Base-by-base conservation (phyloP, 2,888 invertebrate genomes). In the Oxystoma pomonae region DNA sequence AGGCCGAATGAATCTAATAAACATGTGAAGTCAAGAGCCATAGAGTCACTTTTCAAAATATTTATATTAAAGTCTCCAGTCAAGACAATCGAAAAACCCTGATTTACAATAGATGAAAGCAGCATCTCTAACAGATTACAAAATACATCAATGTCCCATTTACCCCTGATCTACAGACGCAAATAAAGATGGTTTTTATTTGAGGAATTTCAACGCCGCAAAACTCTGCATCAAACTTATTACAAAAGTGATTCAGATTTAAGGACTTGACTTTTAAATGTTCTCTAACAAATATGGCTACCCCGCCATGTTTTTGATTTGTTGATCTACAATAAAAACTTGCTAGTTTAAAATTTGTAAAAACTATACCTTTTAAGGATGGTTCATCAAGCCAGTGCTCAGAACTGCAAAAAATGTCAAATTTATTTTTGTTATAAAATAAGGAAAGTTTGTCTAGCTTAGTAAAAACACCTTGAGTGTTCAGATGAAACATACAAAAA, bases 141-240 rank as follows among this genome's bases (percentile, higher is more conserved):
- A 35, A 35, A 35, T 35, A 12, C 12, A 35, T 35, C 35, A 35
- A 35, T 7, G 12, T 35, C 12, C 35, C 35, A 35, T 35, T 35
- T 35, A 35, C 35, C 35, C 57, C 21, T 2, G 51, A 59, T 49
- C 59, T 49, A 51, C 50, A 59, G 16, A 59, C 19, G 18, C 49
- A 49, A 18, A 59, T 19, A 51, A 59, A 16, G 18, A 51, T 51
- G n/a, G 52, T 1, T 59, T 59, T 59, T 5, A 51, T 2, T 16
- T 7, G 18, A 2, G 17, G 7, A 18, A 49, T 16, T 50, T 59
- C 51, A 18, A 59, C 5, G 18, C 59, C 59, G 50, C 59, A 59
- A n/a, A 59, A 59, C 18, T 59, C 51, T 3, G 59, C 59, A 1
- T 59, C 18, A 51, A 59, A 50, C n/a, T 59, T 50, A 17, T 20